Percentiles rank a stretch among this genome's conserved stretches.
Conservation (phyloP, 1,140 invertebrate species). For the Penaeus indicus region DNA sequence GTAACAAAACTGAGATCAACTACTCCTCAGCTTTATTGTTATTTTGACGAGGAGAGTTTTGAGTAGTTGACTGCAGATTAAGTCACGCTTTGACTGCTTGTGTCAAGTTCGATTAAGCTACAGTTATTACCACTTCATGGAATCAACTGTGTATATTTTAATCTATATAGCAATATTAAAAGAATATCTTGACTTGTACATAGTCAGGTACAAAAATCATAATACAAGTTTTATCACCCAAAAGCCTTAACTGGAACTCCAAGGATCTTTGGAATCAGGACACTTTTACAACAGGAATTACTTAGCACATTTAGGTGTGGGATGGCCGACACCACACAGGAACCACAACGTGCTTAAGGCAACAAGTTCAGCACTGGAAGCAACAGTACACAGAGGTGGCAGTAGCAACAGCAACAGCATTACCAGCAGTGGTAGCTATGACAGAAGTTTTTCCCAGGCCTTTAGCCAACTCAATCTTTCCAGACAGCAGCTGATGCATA, state of each 20-base stretch:
- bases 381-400: constrained; percentile 2
- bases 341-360: constrained; percentile 25
- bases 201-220: constrained; percentile 65
- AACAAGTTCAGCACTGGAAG: constrained; percentile 30
- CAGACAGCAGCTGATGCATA: constrained; percentile 19
- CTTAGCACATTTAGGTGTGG: constrained; percentile 41
- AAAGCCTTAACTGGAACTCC: constrained; percentile 60
- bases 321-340: constrained; percentile 24
- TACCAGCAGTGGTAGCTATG: constrained; percentile 12
- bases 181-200: constrained; percentile 66
- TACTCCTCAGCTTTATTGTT: constrained; percentile 31
- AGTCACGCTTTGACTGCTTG: constrained; percentile 20
- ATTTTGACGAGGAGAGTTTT: constrained; percentile 42
- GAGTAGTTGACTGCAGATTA: constrained; percentile 45
- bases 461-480: constrained; percentile 47
- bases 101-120: constrained; percentile 36
- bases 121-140: constrained; percentile 54
- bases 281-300: constrained; percentile 61
- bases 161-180: constrained; percentile 63
- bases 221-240: constrained; percentile 64
- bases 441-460: constrained; percentile 45
- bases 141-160: constrained; percentile 51
- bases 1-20: constrained; percentile 45
- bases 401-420: not conserved
- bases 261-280: constrained; percentile 60